Evolutionary conservation across 2,888 invertebrate species (phyloP).

Genomic region (Orthosia incerta): DNA sequence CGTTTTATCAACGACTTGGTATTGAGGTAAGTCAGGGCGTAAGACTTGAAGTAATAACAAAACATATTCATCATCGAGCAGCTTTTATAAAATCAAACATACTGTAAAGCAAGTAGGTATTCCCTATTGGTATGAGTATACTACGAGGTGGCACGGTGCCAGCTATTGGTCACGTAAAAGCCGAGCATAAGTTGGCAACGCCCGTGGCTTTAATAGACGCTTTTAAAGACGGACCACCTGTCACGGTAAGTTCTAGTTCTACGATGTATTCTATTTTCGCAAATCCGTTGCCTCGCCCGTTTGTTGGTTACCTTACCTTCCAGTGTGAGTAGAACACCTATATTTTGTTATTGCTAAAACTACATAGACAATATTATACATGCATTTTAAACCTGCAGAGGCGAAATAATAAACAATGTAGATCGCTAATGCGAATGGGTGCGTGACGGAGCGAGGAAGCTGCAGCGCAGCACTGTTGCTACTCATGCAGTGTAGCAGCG

Average conservation of each 20-base stretch:
- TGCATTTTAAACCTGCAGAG: constrained; percentile 6
- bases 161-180: constrained; percentile 28
- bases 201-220: constrained; percentile 19
- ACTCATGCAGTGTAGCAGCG: constrained; percentile 8
- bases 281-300: neutral
- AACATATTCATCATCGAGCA: neutral
- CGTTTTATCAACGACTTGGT: neutral
- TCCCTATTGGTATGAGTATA: constrained; percentile 16
- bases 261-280: constrained; percentile 11
- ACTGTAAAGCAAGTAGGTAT: no score
- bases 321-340: neutral
- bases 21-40: neutral
- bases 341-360: neutral
- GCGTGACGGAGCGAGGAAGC: neutral
- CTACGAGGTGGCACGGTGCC: constrained; percentile 48
- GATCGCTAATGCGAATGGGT: neutral
- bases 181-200: constrained; percentile 31
- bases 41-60: constrained; percentile 5
- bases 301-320: neutral
- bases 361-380: constrained; percentile 1
- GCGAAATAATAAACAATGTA: neutral
- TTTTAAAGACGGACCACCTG: constrained; percentile 25
- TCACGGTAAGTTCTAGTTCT: constrained; percentile 32
- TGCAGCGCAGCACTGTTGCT: neutral
- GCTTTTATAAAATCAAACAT: constrained; percentile 12